Percentiles rank a stretch among this genome's conserved stretches.
These are phyloP conservation scores for Scaptomyza caliginosa DNA, from an alignment of 2,888 invertebrate species.

Conservation along the genomic window DNA sequence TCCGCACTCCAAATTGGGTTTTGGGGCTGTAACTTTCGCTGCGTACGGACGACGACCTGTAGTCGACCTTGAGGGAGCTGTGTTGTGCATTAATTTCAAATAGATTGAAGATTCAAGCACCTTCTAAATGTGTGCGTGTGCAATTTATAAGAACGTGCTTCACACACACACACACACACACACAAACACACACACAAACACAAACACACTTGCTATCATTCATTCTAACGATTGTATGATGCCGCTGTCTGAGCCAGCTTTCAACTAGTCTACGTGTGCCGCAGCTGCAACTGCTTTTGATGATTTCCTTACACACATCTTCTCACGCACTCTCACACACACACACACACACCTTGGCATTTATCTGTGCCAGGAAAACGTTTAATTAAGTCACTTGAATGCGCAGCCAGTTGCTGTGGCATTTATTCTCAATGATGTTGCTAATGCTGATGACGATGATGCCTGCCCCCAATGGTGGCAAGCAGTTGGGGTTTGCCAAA, in stretches of 20 bases:
- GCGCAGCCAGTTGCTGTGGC: slow-evolving; percentile 72
- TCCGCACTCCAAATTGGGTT: neutral
- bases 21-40: neutral
- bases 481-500: neutral
- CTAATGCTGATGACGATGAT: slow-evolving; percentile 69
- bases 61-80: slow-evolving; percentile 48
- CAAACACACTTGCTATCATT: slow-evolving; percentile 48
- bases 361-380: slow-evolving; percentile 70
- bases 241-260: slow-evolving; percentile 37
- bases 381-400: slow-evolving; percentile 76
- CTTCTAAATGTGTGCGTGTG: slow-evolving; percentile 69
- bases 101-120: slow-evolving; percentile 67
- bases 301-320: slow-evolving; percentile 33
- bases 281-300: slow-evolving; percentile 13
- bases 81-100: slow-evolving; percentile 61
- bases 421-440: slow-evolving; percentile 77
- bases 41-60: slow-evolving; percentile 35
- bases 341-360: slow-evolving; percentile 37
- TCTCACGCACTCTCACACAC: neutral
- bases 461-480: slow-evolving; percentile 8
- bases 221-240: slow-evolving; percentile 43
- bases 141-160: slow-evolving; percentile 67
- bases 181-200: slow-evolving; percentile 4
- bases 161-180: slow-evolving; percentile 21
- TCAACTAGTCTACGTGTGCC: slow-evolving; percentile 35